Evolutionary conservation across 2,797 vertebrate species (phyloP).

Genomic region (Iguana delicatissima): DNA sequence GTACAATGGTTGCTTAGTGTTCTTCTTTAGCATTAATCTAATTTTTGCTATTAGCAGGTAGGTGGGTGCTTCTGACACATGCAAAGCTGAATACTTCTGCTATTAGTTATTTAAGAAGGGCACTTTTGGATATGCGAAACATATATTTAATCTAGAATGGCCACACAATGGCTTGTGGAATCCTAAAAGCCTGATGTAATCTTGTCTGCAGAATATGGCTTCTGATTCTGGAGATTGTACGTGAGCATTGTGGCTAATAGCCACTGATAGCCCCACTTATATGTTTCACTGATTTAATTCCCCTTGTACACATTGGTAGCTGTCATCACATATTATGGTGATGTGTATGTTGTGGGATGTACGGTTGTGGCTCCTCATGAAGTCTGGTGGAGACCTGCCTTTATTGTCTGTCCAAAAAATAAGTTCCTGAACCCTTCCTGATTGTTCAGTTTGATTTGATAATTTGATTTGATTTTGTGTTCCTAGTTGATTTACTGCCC

Average conservation of each 20-base stretch:
- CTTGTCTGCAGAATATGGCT: neutral
- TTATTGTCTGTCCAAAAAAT: no score
- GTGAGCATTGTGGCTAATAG: no score
- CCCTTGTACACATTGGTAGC: neutral
- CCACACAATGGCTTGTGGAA: neutral
- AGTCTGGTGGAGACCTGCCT: no score
- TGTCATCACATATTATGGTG: neutral
- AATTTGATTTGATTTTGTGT: neutral
- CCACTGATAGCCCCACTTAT: neutral
- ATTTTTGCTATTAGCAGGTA: no score
- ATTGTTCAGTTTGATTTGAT: neutral
- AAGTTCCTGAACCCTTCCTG: neutral
- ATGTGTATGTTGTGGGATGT: neutral
- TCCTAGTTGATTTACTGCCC: neutral
- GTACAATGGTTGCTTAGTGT: no score
- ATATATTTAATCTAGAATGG: neutral
- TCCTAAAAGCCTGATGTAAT: neutral
- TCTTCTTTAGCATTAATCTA: no score
- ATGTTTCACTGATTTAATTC: neutral
- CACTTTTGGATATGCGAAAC: neutral
- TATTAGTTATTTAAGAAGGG: neutral
- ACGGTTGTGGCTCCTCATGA: neutral
- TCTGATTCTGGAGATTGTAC: neutral
- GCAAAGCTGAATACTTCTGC: no score
- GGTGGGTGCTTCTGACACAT: no score